A percentile compares a stretch with the other conserved stretches of the same genome.
Conservation (phyloP, 2,113 vertebrate genomes). For the Bucco capensis region DNA sequence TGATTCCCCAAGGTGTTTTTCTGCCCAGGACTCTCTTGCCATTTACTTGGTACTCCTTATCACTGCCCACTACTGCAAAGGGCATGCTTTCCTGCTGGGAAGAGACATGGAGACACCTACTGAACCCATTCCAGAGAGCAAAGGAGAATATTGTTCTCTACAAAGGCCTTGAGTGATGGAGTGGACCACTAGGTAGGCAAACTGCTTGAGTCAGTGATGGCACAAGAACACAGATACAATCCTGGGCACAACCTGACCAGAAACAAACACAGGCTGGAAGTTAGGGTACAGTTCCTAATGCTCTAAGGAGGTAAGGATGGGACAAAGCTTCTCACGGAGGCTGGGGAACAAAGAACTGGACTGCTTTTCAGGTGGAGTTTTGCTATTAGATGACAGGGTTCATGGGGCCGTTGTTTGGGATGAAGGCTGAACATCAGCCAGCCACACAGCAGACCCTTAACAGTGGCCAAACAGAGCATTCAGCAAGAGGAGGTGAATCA, state of each 20-base stretch:
- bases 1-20: conserved; percentile 95
- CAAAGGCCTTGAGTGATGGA: background rate
- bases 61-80: conserved; percentile 95
- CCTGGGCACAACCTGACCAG: background rate
- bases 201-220: background rate
- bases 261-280: background rate
- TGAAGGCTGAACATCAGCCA: background rate
- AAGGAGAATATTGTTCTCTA: background rate
- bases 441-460: background rate
- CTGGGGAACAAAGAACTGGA: background rate
- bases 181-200: background rate
- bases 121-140: background rate
- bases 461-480: background rate
- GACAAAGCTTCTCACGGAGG: background rate
- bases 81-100: conserved; percentile 92
- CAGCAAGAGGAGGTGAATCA: background rate
- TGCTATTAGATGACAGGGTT: background rate
- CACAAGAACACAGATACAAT: background rate
- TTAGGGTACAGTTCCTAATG: background rate
- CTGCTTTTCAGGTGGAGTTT: background rate
- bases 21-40: conserved; percentile 92
- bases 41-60: conserved; percentile 97
- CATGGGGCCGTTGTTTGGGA: background rate
- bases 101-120: conserved; percentile 30
- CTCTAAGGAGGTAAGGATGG: background rate